Evolutionary conservation across 2,113 vertebrate genomes (phyloP).

Genomic region (Menura novaehollandiae): DNA sequence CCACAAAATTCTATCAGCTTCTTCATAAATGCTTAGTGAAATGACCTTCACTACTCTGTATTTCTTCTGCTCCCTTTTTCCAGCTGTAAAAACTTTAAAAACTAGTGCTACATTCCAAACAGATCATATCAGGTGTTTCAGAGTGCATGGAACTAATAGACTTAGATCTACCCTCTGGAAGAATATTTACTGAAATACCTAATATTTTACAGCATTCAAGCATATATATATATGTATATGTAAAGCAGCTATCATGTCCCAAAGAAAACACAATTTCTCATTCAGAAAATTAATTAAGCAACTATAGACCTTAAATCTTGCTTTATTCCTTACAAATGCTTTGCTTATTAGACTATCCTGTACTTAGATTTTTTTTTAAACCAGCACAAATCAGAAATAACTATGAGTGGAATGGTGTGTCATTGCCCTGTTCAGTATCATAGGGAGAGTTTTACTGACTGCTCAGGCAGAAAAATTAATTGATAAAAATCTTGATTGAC

Average conservation of each 20-base stretch:
- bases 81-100: background rate
- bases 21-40: background rate
- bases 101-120: background rate
- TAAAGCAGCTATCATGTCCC: background rate
- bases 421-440: background rate
- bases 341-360: background rate
- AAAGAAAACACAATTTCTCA: background rate
- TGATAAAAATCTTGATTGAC: background rate
- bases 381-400: background rate
- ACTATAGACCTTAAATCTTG: background rate
- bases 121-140: background rate
- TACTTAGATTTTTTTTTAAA: background rate
- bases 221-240: background rate
- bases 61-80: background rate
- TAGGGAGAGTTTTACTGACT: background rate
- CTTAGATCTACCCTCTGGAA: background rate
- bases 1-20: background rate
- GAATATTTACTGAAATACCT: background rate
- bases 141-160: background rate
- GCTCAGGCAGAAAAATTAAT: background rate
- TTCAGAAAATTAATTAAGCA: background rate
- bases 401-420: background rate
- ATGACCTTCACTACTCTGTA: background rate
- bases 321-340: background rate
- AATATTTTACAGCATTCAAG: background rate